Base-by-base conservation (phyloP, 2,888 invertebrate species). In the Xestia sexstrigata region DNA sequence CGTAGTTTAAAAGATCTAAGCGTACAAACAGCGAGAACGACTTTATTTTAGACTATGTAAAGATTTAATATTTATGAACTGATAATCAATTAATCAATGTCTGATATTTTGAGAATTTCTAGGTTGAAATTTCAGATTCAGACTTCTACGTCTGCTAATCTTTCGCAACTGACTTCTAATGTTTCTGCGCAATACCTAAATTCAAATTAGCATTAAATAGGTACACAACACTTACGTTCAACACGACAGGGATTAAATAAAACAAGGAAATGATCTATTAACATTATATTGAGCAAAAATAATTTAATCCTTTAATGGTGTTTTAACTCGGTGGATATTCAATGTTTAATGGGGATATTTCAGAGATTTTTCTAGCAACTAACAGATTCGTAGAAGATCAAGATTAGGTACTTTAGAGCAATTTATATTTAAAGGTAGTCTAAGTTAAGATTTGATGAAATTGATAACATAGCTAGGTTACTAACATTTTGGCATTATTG, bases 231-330 rank as follows among this genome's bases (percentile, higher is more conserved):
- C 23, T 52, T 67, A 42, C 3, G 26, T 15, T 30, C 47, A 73
- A 72, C 60, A 81, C 9, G 26, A 2, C 23, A 17, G 45, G 35
- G 30, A 42, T 68, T 63, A 8, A 84, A 79, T 78, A 74, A 89
- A 87, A 86, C 81, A 73, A 76, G 30, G 39, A 26, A 67, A 52
- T 60, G 67, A 70, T 82, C 80, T 80, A 77, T 83, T 86, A 89
- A 83, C 70, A 81, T 87, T 81, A 74, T 91, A 91, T 89, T 90
- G 90, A 91, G 89, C 90, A 90, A 87, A 87, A 85, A 84, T 87
- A 87, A 77, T 77, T 75, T 77, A 67, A 70, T 71, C 23, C 75
- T 76, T 76, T 47, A 55, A 55, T 70, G 30, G 68, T 85, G 58
- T 82, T 72, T 26, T 35, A n/a, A 72, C 42, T 85, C 55, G 62